Evolutionary conservation across 2,797 vertebrate genomes (phyloP).

Genomic region (Epinephelus awoara): DNA sequence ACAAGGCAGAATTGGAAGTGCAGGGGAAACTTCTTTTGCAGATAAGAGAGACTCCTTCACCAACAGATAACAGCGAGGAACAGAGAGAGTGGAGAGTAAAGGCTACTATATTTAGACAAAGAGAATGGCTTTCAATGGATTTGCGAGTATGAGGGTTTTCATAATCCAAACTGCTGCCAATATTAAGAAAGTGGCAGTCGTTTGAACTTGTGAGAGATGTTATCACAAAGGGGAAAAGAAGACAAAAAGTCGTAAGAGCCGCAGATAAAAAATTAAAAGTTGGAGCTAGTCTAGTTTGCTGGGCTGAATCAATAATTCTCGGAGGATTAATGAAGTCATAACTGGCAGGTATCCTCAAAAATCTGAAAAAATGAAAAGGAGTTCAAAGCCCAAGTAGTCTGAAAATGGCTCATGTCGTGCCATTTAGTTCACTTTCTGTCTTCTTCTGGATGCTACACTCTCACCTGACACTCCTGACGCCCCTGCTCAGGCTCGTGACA

Average conservation of each 20-base stretch:
- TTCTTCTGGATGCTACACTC: not conserved
- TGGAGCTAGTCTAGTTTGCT: conserved; percentile 7
- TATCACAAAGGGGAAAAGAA: conserved; percentile 4
- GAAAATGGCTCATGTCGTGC: conserved; percentile 10
- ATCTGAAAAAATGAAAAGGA: conserved; percentile 1
- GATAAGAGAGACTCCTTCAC: conserved; percentile 55
- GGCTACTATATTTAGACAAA: conserved; percentile 53
- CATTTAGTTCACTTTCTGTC: conserved; percentile 1
- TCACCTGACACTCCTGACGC: conserved; percentile 33
- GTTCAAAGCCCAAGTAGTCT: conserved; percentile 13
- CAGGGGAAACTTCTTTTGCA: conserved; percentile 38
- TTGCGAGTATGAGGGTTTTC: conserved; percentile 20
- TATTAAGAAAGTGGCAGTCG: conserved; percentile 45
- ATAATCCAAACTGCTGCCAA: conserved; percentile 53
- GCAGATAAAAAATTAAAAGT: conserved; percentile 19
- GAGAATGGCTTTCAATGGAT: conserved; percentile 60
- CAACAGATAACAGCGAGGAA: conserved; percentile 47
- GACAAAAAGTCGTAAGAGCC: conserved; percentile 16
- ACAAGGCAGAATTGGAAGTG: conserved; percentile 34
- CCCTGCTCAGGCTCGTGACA: conserved; percentile 25
- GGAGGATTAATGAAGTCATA: conserved; percentile 43
- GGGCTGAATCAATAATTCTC: conserved; percentile 37
- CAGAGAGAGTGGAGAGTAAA: conserved; percentile 44
- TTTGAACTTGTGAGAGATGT: conserved; percentile 46
- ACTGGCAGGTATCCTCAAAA: conserved; percentile 30